A percentile compares a stretch with the other conserved stretches of the same genome.
Conservation (phyloP, 35 echinoderm and acorn worm species). For the Apostichopus californicus region DNA sequence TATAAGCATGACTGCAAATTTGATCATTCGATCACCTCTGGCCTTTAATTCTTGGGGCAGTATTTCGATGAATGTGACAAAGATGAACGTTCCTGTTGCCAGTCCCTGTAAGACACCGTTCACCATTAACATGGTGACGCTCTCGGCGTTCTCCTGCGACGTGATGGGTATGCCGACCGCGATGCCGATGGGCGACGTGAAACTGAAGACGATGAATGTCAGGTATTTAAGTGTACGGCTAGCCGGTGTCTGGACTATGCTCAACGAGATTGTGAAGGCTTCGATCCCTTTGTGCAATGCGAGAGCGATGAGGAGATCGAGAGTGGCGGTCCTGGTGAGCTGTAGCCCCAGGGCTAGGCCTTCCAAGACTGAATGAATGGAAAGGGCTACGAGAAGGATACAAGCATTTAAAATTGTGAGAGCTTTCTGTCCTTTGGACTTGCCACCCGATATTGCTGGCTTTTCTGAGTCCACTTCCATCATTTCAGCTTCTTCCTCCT, state of each 20-base stretch:
- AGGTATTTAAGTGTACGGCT: slow-evolving; percentile 51
- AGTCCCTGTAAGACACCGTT: slow-evolving; percentile 86
- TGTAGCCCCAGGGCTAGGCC: slow-evolving; percentile 90
- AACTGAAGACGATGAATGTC: slow-evolving; percentile 66
- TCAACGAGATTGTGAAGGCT: slow-evolving; percentile 77
- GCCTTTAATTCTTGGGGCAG: slow-evolving; percentile 77
- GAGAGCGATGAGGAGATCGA: slow-evolving; percentile 86
- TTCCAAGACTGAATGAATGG: slow-evolving; percentile 86
- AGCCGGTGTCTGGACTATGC: slow-evolving; percentile 61
- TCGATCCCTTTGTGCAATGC: slow-evolving; percentile 89
- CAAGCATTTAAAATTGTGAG: slow-evolving; percentile 56
- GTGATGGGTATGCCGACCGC: slow-evolving; percentile 85
- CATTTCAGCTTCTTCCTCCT: neutral
- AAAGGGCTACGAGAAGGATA: slow-evolving; percentile 75
- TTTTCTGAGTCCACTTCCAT: neutral
- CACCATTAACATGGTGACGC: slow-evolving; percentile 47
- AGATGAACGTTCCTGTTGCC: slow-evolving; percentile 94
- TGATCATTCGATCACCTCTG: slow-evolving; percentile 70
- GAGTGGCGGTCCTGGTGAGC: slow-evolving; percentile 36
- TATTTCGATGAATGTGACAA: slow-evolving; percentile 94
- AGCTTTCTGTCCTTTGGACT: slow-evolving; percentile 10
- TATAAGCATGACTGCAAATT: slow-evolving; percentile 59
- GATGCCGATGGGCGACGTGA: slow-evolving; percentile 80
- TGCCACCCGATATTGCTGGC: neutral
- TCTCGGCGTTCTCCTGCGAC: slow-evolving; percentile 30